Evolutionary conservation across 2,797 vertebrate genomes (phyloP), one percentile per base, ranked within the genome.

Genomic region (Psittacula echo): DNA sequence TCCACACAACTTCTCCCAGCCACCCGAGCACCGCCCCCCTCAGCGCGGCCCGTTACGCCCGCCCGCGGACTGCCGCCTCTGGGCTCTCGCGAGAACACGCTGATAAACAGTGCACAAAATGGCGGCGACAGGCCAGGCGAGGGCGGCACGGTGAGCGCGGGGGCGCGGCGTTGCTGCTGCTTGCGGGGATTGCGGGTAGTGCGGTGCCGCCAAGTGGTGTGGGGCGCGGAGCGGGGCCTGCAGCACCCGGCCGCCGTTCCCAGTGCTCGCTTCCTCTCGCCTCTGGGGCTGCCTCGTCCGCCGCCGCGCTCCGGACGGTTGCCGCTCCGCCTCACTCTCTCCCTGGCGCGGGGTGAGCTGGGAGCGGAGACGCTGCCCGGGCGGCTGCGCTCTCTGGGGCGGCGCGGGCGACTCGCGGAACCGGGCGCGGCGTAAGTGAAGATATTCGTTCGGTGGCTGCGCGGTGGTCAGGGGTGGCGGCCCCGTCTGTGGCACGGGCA

Each of bases 81-180:
- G n/a, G 11, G 34, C 75, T 95, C 94, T 96, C 95, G 94, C 95
- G 95, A 95, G 93, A 95, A 16, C 16, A 1, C 54, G 1, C 9
- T 42, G 30, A 85, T 95, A 94, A 96, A 91, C 96, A 95, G 23
- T 9, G 60, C 75, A 70, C 67, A 89, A 95, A 88, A 96, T 95
- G 95, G 95, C 94, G 93, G 87, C 51, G 41, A 77, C 56, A 3
- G 78, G 61, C 24, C 2, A 1, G 39, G 61, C 2, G n/a, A 16
- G 11, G 48, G 60, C 8, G 34, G 67, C 32, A 21, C 34, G 94
- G 95, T 92, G 70, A 94, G 92, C 3, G 30, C 24, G 64, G 65
- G 51, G 53, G 18, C 5, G 53, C 53, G 53, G 30, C 12, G 53
- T 54, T 20, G 53, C 13, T n/a, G 29, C 53, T 56, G 32, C 20